phyloP scores from a whole-genome alignment of 2,888 invertebrate species.

The Thumatha senex region DNA sequence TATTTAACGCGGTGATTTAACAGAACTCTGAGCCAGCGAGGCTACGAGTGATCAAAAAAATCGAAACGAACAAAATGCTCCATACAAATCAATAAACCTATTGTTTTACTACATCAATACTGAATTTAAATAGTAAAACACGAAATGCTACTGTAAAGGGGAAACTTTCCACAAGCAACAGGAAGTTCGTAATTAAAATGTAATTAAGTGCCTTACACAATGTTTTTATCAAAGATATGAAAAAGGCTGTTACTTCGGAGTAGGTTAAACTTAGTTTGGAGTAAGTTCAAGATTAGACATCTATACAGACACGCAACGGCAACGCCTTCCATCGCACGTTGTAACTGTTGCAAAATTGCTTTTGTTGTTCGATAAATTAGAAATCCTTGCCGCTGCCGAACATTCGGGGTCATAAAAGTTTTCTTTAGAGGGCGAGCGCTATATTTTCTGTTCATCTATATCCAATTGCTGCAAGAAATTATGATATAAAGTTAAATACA shows the following conservation, averaged over 20 bases:
- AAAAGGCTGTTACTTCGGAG: conserved; percentile 49
- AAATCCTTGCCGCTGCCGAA: conserved; percentile 45
- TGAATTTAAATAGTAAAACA: background rate
- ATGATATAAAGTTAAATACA: conserved; percentile 12
- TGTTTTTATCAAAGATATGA: conserved; percentile 40
- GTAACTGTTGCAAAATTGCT: conserved; percentile 65
- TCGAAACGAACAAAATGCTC: background rate
- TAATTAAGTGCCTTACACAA: conserved; percentile 36
- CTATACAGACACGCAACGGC: conserved; percentile 48
- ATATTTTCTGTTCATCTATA: conserved; percentile 46
- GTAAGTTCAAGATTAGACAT: conserved; percentile 61
- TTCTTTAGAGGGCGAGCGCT: conserved; percentile 41
- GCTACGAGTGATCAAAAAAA: no score
- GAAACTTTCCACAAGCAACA: conserved; percentile 15
- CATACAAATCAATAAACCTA: background rate
- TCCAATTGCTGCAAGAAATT: conserved; percentile 29
- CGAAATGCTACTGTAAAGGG: background rate
- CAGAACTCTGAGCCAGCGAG: background rate
- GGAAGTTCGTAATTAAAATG: conserved; percentile 37
- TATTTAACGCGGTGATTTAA: background rate
- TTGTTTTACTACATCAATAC: background rate
- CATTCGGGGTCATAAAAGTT: conserved; percentile 46
- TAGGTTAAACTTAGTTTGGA: conserved; percentile 63
- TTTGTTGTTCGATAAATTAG: conserved; percentile 65
- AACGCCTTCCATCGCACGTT: conserved; percentile 40